Evolutionary conservation across 2,113 vertebrate species (phyloP).

Genomic region (Nymphicus hollandicus): DNA sequence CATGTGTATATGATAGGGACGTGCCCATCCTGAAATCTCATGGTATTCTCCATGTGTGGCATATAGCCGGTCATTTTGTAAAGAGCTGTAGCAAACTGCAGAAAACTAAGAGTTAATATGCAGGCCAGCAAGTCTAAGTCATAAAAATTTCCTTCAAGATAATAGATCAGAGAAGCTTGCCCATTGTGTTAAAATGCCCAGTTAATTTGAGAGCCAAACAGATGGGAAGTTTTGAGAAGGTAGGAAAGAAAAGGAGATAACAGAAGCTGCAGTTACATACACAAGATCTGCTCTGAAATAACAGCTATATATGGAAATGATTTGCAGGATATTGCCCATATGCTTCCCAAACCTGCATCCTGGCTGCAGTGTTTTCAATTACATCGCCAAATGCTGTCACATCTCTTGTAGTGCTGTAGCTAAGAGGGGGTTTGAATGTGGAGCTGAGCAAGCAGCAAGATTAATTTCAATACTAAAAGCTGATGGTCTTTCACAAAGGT

Average conservation of each 20-base stretch:
- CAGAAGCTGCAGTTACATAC: background rate
- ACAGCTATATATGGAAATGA: background rate
- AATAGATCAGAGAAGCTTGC: background rate
- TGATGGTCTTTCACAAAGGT: background rate
- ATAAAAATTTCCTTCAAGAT: background rate
- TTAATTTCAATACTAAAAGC: background rate
- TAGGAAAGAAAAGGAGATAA: background rate
- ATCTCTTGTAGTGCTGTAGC: background rate
- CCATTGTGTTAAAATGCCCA: background rate
- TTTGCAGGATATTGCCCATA: slow-evolving; percentile 33
- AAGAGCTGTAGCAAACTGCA: background rate
- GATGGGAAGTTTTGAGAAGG: slow-evolving; percentile 39
- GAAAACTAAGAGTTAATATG: background rate
- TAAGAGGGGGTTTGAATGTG: background rate
- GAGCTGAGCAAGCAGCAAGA: background rate
- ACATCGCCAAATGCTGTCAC: background rate
- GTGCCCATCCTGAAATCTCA: background rate
- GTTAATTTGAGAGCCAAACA: slow-evolving; percentile 38
- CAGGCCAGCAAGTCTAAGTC: background rate
- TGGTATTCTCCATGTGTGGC: accelerated
- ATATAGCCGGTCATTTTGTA: background rate
- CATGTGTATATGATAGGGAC: background rate
- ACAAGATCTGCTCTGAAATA: slow-evolving; percentile 11
- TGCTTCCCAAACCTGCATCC: background rate
- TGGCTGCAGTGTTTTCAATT: background rate